Percentiles rank a stretch among this genome's conserved stretches.
phyloP scores from a whole-genome alignment of 92 coral and sea anemone species.

The Phenganax stokvisi region DNA sequence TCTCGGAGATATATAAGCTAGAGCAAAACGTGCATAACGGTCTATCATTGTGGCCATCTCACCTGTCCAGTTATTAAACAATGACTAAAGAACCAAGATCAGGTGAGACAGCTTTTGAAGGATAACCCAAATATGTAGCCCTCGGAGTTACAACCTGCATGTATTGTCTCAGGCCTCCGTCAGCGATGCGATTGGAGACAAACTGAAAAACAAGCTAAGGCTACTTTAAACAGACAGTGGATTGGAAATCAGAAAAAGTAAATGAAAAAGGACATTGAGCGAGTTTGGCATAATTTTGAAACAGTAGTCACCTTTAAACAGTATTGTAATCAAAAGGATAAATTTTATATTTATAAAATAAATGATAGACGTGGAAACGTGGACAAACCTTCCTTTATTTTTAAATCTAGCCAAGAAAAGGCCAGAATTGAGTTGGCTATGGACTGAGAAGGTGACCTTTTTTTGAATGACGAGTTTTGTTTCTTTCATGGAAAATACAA shows the following conservation, averaged over 20 bases:
- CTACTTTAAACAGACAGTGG: slow-evolving; percentile 41
- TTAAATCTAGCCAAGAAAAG: slow-evolving; percentile 47
- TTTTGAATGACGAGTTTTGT: slow-evolving; percentile 53
- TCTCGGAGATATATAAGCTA: slow-evolving; percentile 20
- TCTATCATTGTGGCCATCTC: slow-evolving; percentile 45
- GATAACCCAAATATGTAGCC: slow-evolving; percentile 50
- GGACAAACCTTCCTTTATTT: slow-evolving; percentile 53
- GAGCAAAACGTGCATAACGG: background rate
- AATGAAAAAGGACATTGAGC: slow-evolving; percentile 50
- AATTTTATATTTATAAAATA: slow-evolving; percentile 47
- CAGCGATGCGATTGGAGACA: slow-evolving; percentile 46
- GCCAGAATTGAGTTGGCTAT: slow-evolving; percentile 42
- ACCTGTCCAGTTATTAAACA: slow-evolving; percentile 41
- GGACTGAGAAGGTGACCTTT: slow-evolving; percentile 44
- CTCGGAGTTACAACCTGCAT: slow-evolving; percentile 44
- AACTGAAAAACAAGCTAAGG: slow-evolving; percentile 42
- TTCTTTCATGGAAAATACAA: slow-evolving; percentile 59
- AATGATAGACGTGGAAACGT: slow-evolving; percentile 57
- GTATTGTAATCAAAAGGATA: slow-evolving; percentile 54
- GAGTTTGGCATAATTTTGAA: slow-evolving; percentile 56
- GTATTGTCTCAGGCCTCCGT: slow-evolving; percentile 42
- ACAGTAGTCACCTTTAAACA: slow-evolving; percentile 54
- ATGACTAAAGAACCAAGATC: slow-evolving; percentile 16
- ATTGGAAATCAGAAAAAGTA: slow-evolving; percentile 50
- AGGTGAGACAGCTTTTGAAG: slow-evolving; percentile 32